A percentile compares a stretch with the other conserved stretches of the same genome.
Evolutionary conservation across 2,888 invertebrate species (phyloP).

Genomic region (Tuberolachnus salignus): DNA sequence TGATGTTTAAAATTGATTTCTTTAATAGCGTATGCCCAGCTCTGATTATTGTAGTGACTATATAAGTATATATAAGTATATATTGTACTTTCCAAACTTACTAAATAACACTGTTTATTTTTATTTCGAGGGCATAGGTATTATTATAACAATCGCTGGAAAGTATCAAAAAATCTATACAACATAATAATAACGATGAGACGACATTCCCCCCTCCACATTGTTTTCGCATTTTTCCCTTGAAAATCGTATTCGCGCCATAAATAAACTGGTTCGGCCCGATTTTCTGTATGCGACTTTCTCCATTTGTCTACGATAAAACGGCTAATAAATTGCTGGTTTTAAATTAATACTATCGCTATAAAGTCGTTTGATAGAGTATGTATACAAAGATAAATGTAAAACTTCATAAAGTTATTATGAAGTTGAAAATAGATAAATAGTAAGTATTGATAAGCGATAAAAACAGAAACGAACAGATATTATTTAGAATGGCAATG

Average conservation of each 20-base stretch:
- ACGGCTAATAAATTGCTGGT: neutral
- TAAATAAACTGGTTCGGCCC: constrained; percentile 36
- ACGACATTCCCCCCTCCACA: constrained; percentile 25
- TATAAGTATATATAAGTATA: too few species aligned
- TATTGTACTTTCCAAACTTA: too few species aligned
- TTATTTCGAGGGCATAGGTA: too few species aligned
- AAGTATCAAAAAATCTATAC: constrained; percentile 19
- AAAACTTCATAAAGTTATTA: too few species aligned
- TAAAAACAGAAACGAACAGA: too few species aligned
- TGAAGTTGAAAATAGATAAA: too few species aligned
- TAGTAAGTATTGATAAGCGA: too few species aligned
- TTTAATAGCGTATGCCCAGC: too few species aligned
- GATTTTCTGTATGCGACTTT: constrained; percentile 12
- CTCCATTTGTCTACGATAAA: constrained; percentile 8
- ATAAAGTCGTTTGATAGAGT: neutral
- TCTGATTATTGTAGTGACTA: too few species aligned
- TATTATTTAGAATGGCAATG: too few species aligned
- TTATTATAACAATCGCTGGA: neutral
- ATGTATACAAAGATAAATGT: neutral
- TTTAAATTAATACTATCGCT: neutral
- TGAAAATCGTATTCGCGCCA: constrained; percentile 23
- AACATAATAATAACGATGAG: neutral
- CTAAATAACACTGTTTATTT: too few species aligned
- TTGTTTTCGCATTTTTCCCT: constrained; percentile 39
- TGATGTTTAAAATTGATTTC: too few species aligned